phyloP scores from a whole-genome alignment of 2,888 invertebrate genomes.

The Amblyteles armatorius region DNA sequence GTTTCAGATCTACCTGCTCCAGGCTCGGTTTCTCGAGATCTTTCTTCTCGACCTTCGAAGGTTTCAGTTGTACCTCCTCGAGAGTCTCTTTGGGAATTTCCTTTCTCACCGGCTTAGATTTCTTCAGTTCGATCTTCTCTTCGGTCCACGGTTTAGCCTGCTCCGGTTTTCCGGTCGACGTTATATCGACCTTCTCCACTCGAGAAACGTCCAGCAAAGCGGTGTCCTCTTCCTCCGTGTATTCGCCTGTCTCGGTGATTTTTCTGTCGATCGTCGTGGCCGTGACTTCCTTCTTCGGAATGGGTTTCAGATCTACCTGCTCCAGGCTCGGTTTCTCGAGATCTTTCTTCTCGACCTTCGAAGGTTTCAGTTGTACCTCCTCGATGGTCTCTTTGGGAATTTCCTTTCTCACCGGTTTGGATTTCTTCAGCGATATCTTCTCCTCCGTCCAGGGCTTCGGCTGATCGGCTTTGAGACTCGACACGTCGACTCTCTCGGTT shows the following conservation, averaged over 20 bases:
- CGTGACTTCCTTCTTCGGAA: slow-evolving; percentile 55
- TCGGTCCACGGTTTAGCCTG: slow-evolving; percentile 87
- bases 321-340: slow-evolving; percentile 74
- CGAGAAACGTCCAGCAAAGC: slow-evolving; percentile 65
- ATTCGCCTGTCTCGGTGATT: slow-evolving; percentile 60
- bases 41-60: slow-evolving; percentile 85
- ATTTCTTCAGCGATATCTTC: slow-evolving; percentile 86
- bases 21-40: slow-evolving; percentile 73
- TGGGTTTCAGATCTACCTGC: slow-evolving; percentile 66
- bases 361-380: slow-evolving; percentile 86
- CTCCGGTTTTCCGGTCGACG: slow-evolving; percentile 54
- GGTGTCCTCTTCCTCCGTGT: slow-evolving; percentile 76
- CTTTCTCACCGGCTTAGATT: slow-evolving; percentile 82
- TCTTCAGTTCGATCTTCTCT: slow-evolving; percentile 87
- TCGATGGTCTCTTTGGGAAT: slow-evolving; percentile 82
- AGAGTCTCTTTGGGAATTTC: slow-evolving; percentile 82
- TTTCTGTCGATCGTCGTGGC: slow-evolving; percentile 37
- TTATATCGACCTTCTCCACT: slow-evolving; percentile 63
- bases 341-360: slow-evolving; percentile 84
- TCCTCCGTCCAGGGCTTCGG: slow-evolving; percentile 84
- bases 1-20: slow-evolving; percentile 70
- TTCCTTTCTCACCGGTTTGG: slow-evolving; percentile 82
- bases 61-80: slow-evolving; percentile 86
- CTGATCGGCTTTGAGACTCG: slow-evolving; percentile 85
- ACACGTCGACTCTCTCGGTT: slow-evolving; percentile 74